These are phyloP conservation scores for Bradypodion ventrale DNA, from an alignment of 2,797 vertebrate genomes.

Conservation along the genomic window DNA sequence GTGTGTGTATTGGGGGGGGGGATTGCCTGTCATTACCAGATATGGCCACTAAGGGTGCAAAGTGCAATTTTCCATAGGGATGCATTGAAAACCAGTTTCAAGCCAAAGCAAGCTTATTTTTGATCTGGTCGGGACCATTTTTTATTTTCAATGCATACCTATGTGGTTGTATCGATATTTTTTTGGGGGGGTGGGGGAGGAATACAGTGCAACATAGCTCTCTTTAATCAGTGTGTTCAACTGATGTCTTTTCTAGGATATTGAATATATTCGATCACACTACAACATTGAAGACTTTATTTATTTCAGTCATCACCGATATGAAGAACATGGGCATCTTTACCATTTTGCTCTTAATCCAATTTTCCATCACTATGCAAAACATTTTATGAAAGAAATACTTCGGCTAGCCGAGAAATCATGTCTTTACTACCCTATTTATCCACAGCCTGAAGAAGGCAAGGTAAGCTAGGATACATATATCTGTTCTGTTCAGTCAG, in stretches of 20 bases:
- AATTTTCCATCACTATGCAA: slow-evolving; percentile 79
- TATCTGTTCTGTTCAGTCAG: neutral
- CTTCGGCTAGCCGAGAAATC: slow-evolving; percentile 86
- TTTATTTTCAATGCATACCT: too few species aligned
- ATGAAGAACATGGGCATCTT: slow-evolving; percentile 86
- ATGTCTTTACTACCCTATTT: slow-evolving; percentile 84
- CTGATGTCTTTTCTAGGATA: slow-evolving; percentile 77
- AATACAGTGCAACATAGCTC: neutral
- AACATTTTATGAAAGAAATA: slow-evolving; percentile 87
- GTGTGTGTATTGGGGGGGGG: too few species aligned
- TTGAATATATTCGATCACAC: slow-evolving; percentile 85
- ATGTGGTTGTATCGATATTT: too few species aligned
- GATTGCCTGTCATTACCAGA: too few species aligned
- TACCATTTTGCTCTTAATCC: slow-evolving; percentile 84
- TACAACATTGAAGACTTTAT: slow-evolving; percentile 93
- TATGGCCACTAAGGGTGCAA: too few species aligned
- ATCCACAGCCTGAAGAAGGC: slow-evolving; percentile 68
- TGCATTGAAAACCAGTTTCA: too few species aligned
- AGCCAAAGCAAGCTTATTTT: too few species aligned
- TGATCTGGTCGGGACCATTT: too few species aligned
- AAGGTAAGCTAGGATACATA: slow-evolving; percentile 75
- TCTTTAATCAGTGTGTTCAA: slow-evolving; percentile 15
- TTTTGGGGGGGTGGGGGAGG: too few species aligned
- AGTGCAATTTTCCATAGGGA: too few species aligned
- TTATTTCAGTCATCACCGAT: slow-evolving; percentile 82